phyloP scores from a whole-genome alignment of 2,113 vertebrate genomes.

The Urocolius indicus region DNA sequence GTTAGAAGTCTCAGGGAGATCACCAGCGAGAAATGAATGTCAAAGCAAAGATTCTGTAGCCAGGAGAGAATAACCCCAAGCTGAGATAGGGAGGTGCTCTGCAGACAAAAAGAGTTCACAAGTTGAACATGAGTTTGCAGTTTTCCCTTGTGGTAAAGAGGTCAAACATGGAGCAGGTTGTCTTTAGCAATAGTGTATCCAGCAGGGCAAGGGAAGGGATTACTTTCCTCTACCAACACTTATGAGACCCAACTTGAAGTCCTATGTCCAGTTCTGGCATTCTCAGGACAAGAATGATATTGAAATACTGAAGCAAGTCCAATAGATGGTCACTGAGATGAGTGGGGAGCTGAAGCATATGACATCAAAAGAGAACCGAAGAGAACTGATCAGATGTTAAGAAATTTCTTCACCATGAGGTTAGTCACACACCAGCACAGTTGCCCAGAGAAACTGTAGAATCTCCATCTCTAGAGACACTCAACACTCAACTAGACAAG shows the following conservation, averaged over 20 bases:
- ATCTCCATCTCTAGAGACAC: not conserved
- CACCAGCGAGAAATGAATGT: not conserved
- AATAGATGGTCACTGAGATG: not conserved
- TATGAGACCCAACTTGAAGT: not conserved
- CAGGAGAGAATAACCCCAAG: not conserved
- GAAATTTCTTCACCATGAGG: not conserved
- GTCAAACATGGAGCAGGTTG: not conserved
- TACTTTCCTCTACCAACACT: not conserved
- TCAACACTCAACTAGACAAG: not conserved
- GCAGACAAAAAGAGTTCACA: not conserved
- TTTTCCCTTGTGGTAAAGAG: not conserved
- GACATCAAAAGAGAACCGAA: not conserved
- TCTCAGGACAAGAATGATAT: not conserved
- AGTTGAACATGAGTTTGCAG: rapidly evolving
- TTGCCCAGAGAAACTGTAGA: not conserved
- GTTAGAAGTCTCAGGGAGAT: not conserved
- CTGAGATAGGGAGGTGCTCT: not conserved
- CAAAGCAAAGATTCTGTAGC: not conserved
- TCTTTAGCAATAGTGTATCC: not conserved
- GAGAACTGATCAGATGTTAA: not conserved
- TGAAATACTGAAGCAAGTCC: not conserved
- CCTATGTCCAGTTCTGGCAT: not conserved
- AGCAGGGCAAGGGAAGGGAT: not conserved
- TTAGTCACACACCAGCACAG: not conserved
- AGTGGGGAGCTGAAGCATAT: not conserved